These are phyloP conservation scores for Rhopalosiphum nymphaeae DNA, from an alignment of 2,888 invertebrate genomes.

Conservation along the genomic window DNA sequence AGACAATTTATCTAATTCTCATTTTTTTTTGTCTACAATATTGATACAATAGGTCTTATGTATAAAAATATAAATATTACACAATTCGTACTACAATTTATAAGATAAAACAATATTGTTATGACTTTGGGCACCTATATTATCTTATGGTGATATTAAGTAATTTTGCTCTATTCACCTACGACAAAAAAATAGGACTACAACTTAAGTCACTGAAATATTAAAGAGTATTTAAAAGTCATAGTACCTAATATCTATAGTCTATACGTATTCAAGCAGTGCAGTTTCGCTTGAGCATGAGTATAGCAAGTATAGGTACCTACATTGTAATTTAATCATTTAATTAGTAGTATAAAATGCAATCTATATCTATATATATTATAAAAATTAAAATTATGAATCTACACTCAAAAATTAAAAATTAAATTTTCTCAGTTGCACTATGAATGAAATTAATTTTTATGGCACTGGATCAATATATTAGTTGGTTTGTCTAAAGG, in stretches of 20 bases:
- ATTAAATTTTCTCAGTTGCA: background rate
- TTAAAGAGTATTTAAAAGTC: background rate
- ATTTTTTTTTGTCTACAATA: background rate
- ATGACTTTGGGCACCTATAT: background rate
- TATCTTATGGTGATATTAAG: background rate
- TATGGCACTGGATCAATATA: background rate
- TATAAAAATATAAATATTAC: background rate
- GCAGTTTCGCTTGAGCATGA: background rate
- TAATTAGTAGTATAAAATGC: background rate
- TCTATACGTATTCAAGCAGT: background rate
- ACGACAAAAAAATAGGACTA: background rate
- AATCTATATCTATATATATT: background rate
- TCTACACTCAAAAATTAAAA: background rate
- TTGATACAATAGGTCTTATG: background rate
- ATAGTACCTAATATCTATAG: too few relatives aligned
- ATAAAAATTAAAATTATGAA: background rate
- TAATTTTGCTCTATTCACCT: background rate
- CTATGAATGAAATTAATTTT: background rate
- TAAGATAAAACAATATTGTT: background rate
- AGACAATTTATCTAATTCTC: background rate
- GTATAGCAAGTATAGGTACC: background rate
- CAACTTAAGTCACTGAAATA: background rate
- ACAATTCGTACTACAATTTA: background rate
- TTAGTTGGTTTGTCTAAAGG: background rate
- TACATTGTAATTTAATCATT: background rate